A percentile compares a stretch with the other conserved stretches of the same genome.
Conservation (phyloP, 2,888 invertebrate species). For the Lithophane semibrunnea region DNA sequence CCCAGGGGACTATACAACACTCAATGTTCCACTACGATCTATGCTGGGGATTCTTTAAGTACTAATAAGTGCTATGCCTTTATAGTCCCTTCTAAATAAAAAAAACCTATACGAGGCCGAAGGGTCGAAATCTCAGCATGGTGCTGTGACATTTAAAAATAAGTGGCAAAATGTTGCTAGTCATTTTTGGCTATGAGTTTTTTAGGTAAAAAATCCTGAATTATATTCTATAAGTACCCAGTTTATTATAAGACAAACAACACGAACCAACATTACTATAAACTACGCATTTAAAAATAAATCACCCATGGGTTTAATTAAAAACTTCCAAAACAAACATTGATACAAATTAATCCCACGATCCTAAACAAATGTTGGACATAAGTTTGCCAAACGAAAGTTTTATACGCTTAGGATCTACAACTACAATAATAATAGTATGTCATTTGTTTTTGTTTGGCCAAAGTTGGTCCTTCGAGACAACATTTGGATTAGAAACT, state of each 20-base stretch:
- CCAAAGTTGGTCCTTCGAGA: slow-evolving; percentile 31
- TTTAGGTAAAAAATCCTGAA: no score
- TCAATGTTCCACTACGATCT: no score
- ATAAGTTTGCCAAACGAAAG: slow-evolving; percentile 54
- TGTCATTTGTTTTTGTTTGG: slow-evolving; percentile 42
- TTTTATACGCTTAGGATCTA: slow-evolving; percentile 43
- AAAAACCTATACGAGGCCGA: background rate
- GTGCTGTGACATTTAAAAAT: background rate
- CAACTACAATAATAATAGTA: slow-evolving; percentile 24
- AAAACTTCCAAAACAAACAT: slow-evolving; percentile 61
- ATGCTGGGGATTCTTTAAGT: no score
- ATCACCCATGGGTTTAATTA: slow-evolving; percentile 61
- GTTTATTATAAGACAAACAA: background rate
- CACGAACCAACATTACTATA: background rate
- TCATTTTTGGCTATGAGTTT: background rate
- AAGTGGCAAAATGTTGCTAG: background rate
- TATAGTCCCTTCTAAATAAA: no score
- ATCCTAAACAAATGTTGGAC: slow-evolving; percentile 63
- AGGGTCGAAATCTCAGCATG: no score
- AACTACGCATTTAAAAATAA: slow-evolving; percentile 39
- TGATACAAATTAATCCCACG: slow-evolving; percentile 63
- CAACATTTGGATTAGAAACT: background rate
- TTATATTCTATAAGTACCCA: background rate
- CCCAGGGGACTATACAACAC: no score
- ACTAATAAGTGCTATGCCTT: no score